A percentile compares a stretch with the other conserved stretches of the same genome.
These are phyloP conservation scores for Lycocerus yunnanus DNA, from an alignment of 2,888 invertebrate species.

Conservation along the genomic window DNA sequence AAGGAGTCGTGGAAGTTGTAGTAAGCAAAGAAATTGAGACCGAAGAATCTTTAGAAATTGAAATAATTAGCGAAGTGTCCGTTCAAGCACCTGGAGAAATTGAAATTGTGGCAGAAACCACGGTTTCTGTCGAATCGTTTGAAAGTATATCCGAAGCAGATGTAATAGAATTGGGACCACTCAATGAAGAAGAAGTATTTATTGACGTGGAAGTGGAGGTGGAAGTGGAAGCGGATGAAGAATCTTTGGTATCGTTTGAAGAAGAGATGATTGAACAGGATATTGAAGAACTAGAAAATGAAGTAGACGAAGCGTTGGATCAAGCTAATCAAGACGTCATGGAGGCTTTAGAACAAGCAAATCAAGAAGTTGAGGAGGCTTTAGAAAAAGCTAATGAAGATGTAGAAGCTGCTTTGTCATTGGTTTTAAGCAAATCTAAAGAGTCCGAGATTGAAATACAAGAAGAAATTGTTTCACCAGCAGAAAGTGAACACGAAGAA, in stretches of 20 bases:
- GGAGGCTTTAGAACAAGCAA: constrained; percentile 13
- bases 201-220: neutral
- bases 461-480: too few relatives aligned
- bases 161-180: neutral
- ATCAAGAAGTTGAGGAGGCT: constrained; percentile 9
- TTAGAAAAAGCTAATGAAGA: constrained; percentile 16
- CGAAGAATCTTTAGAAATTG: neutral
- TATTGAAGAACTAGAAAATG: constrained; percentile 4
- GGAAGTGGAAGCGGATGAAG: neutral
- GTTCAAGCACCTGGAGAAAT: neutral
- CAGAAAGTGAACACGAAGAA: neutral
- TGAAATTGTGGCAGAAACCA: neutral
- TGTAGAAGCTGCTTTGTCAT: constrained; percentile 6
- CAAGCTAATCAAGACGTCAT: constrained; percentile 16
- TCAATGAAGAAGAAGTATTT: neutral
- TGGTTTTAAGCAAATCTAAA: neutral
- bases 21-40: neutral
- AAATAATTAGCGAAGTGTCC: neutral
- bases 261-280: neutral
- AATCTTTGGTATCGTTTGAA: neutral
- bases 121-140: neutral
- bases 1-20: neutral
- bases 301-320: constrained; percentile 6
- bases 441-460: neutral
- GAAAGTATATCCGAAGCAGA: neutral